Conservation (phyloP, 2,113 vertebrate species). For the Platysternon megacephalum region DNA sequence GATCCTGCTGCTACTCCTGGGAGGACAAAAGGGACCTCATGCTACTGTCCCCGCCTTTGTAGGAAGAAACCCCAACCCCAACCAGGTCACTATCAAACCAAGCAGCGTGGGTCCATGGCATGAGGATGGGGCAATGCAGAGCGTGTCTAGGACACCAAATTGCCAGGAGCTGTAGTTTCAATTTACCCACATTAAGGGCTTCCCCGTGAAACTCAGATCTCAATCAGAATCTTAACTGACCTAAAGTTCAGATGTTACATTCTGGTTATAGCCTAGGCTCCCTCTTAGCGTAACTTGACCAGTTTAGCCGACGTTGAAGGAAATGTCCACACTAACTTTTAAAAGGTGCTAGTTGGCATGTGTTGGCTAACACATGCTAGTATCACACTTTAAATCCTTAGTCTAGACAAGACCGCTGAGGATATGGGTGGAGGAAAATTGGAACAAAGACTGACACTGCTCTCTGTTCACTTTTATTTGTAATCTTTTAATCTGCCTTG, state of each 20-base stretch:
- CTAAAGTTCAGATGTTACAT: background rate
- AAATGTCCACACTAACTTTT: background rate
- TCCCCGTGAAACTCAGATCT: background rate
- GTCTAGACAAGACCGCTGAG: background rate
- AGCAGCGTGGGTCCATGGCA: background rate
- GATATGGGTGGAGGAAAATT: background rate
- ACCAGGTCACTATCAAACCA: background rate
- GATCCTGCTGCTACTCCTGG: too few relatives aligned
- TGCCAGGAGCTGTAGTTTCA: background rate
- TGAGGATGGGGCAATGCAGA: background rate
- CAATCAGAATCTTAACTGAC: background rate
- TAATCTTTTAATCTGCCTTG: background rate
- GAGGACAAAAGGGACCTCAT: background rate
- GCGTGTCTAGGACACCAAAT: too few relatives aligned
- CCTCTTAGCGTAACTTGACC: background rate
- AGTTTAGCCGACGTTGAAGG: background rate
- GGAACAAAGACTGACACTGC: background rate
- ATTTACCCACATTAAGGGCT: background rate
- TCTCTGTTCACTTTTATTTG: background rate
- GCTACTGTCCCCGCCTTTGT: background rate
- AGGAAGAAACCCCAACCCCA: background rate
- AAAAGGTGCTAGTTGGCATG: background rate
- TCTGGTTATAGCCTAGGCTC: background rate
- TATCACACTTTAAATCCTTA: background rate
- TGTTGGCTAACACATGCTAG: background rate